Percentiles rank a stretch among this genome's conserved stretches.
Evolutionary conservation across 2,888 invertebrate genomes (phyloP).

Genomic region (Lysandra coridon): DNA sequence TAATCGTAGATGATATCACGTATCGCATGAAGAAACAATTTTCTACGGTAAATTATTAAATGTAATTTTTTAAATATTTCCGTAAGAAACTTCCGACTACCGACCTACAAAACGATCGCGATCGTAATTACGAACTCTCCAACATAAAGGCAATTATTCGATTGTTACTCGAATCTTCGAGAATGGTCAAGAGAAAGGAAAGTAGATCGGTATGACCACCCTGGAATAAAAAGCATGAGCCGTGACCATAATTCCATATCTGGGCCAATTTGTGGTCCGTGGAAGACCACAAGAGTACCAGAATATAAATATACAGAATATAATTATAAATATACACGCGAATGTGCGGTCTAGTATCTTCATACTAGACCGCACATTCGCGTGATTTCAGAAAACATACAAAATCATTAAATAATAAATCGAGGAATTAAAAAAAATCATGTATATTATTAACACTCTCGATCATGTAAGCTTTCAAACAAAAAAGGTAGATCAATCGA

Average conservation of each 20-base stretch:
- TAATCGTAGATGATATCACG: too few species aligned
- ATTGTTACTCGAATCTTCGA: constrained; percentile 17
- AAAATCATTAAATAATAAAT: too few species aligned
- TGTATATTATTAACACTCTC: too few species aligned
- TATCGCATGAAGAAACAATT: not conserved
- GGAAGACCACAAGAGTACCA: not conserved
- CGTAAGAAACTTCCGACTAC: not conserved
- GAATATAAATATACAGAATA: not conserved
- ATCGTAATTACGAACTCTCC: not conserved
- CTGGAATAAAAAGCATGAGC: not conserved
- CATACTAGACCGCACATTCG: not conserved
- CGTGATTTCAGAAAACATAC: too few species aligned
- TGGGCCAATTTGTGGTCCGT: constrained; percentile 1
- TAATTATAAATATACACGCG: too few species aligned
- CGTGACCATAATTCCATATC: not conserved
- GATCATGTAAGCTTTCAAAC: too few species aligned
- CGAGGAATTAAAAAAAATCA: too few species aligned
- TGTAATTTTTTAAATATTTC: not conserved
- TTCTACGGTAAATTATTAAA: not conserved
- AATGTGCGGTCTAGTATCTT: not conserved
- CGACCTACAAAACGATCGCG: not conserved
- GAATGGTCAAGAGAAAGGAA: constrained; percentile 20
- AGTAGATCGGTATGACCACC: not conserved
- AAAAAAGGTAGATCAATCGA: too few species aligned
- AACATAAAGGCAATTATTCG: constrained; percentile 10